phyloP scores from a whole-genome alignment of 2,888 invertebrate species.

The Morpho helenor region DNA sequence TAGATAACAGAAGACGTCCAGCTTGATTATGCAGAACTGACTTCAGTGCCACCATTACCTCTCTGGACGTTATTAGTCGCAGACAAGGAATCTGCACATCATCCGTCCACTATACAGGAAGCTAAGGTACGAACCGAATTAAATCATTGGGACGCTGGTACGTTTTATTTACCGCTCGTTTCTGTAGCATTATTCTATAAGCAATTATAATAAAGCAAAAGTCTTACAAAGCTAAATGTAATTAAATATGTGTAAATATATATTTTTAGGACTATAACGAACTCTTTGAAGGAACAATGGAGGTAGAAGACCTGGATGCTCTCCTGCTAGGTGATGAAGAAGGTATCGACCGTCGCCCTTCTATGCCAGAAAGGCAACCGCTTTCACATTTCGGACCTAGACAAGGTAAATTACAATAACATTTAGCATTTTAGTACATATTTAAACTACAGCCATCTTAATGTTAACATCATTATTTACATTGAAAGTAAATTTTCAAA shows the following conservation, averaged over 20 bases:
- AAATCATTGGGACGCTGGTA: too few species aligned
- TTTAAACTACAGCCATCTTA: not conserved
- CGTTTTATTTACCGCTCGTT: too few species aligned
- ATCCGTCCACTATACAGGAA: conserved; percentile 75
- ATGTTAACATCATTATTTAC: too few species aligned
- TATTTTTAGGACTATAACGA: conserved; percentile 88
- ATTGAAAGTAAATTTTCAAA: too few species aligned
- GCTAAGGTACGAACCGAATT: conserved; percentile 53
- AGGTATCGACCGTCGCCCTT: conserved; percentile 81
- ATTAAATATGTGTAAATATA: too few species aligned
- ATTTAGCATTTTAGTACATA: not conserved
- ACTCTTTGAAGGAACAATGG: conserved; percentile 89
- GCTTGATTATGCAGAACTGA: conserved; percentile 96
- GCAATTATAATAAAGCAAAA: too few species aligned
- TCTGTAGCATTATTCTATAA: too few species aligned
- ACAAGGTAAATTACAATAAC: conserved; percentile 75
- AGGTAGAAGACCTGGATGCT: conserved; percentile 89
- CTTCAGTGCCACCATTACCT: conserved; percentile 98
- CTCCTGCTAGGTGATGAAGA: conserved; percentile 87
- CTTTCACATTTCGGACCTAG: conserved; percentile 93
- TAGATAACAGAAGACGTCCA: conserved; percentile 92
- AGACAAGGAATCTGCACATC: conserved; percentile 89
- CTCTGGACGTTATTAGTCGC: conserved; percentile 97
- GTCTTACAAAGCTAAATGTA: too few species aligned
- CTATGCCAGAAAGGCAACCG: conserved; percentile 85